Conservation (phyloP, 2,888 invertebrate genomes). For the Nemoura dubitans region DNA sequence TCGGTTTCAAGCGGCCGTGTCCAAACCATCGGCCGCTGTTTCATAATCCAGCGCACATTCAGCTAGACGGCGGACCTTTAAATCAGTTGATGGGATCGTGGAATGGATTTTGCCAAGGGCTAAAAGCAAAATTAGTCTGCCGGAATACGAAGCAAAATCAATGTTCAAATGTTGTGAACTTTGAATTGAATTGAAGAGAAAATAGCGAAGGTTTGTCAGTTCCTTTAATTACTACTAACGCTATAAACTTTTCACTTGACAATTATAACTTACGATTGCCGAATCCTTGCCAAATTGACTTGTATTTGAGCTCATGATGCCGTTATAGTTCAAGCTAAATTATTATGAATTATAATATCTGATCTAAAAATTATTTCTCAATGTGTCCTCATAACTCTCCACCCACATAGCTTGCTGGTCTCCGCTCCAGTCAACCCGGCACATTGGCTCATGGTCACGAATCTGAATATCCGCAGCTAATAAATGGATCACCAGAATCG, state of each 20-base stretch:
- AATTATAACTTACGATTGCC: slow-evolving; percentile 12
- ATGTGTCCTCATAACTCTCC: slow-evolving; percentile 38
- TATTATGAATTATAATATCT: slow-evolving; percentile 20
- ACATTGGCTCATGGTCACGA: slow-evolving; percentile 23
- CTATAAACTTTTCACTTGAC: background rate
- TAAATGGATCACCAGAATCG: slow-evolving; percentile 34
- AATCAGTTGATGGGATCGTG: slow-evolving; percentile 12
- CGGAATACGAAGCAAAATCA: background rate
- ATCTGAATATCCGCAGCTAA: background rate
- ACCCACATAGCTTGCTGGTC: background rate
- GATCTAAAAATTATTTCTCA: slow-evolving; percentile 2
- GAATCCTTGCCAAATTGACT: slow-evolving; percentile 12
- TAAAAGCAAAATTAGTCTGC: slow-evolving; percentile 7
- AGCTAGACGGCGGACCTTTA: background rate
- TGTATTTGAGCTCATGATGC: background rate
- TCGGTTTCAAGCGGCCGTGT: background rate
- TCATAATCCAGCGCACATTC: background rate
- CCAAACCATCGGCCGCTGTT: background rate
- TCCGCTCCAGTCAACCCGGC: background rate
- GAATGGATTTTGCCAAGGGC: slow-evolving; percentile 5
- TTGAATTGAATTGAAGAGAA: slow-evolving; percentile 5
- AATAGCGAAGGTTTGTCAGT: background rate
- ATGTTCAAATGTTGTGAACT: background rate
- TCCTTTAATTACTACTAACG: background rate
- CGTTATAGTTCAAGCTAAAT: slow-evolving; percentile 25